Conservation (phyloP, 2,888 invertebrate species). For the Drosophila anceps region DNA sequence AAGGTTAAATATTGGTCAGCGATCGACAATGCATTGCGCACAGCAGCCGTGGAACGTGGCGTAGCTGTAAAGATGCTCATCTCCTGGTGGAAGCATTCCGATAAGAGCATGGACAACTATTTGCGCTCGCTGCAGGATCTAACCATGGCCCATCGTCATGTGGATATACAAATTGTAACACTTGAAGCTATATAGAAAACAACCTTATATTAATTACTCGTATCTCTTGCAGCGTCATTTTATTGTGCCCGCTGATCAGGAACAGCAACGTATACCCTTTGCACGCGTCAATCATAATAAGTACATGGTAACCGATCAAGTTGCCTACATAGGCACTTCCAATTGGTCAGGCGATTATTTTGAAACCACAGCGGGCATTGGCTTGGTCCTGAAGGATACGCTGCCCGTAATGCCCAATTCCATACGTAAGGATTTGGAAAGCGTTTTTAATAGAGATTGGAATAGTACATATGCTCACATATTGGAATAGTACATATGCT, state of each 20-base stretch:
- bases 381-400: conserved; percentile 88
- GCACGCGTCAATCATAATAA: conserved; percentile 98
- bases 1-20: conserved; percentile 94
- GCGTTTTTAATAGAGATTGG: conserved; percentile 96
- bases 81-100: conserved; percentile 95
- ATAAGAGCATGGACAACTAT: conserved; percentile 91
- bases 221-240: conserved; percentile 87
- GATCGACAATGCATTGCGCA: conserved; percentile 95
- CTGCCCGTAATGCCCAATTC: conserved; percentile 85
- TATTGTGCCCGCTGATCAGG: conserved; percentile 92
- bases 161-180: conserved; percentile 92
- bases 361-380: conserved; percentile 94
- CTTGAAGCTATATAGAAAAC: background rate
- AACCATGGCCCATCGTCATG: conserved; percentile 83
- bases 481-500: too few relatives aligned
- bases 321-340: conserved; percentile 98
- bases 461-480: conserved; percentile 90
- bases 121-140: conserved; percentile 91
- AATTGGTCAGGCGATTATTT: conserved; percentile 99
- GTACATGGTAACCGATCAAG: conserved; percentile 99
- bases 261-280: conserved; percentile 94
- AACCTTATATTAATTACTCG: background rate
- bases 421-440: conserved; percentile 91
- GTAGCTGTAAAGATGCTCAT: conserved; percentile 93
- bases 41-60: conserved; percentile 93